Evolutionary conservation across 2,888 invertebrate species (phyloP).

Genomic region (Pseudeuparius sepicola): DNA sequence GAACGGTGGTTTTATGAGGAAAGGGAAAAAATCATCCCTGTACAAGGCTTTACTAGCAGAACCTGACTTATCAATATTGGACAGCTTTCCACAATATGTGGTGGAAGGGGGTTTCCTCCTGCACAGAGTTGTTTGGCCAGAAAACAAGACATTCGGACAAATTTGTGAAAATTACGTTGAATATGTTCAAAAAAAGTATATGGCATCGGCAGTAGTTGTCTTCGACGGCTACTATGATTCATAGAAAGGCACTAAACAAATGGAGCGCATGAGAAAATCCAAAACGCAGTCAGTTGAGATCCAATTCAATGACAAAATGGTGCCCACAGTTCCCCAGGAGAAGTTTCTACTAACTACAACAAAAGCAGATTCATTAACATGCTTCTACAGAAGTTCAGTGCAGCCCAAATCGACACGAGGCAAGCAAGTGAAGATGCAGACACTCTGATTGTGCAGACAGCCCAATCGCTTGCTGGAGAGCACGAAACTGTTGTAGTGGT

Average conservation of each 20-base stretch:
- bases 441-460: no score
- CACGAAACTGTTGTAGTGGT: conserved; percentile 14
- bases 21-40: conserved; percentile 4
- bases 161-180: no score
- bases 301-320: conserved; percentile 10
- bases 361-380: not conserved
- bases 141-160: no score
- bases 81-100: conserved; percentile 1
- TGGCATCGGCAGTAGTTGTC: conserved; percentile 5
- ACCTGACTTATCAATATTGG: not conserved
- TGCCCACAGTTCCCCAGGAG: conserved; percentile 9
- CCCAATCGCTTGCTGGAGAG: not conserved
- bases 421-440: no score
- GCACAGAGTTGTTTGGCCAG: no score
- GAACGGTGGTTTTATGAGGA: no score
- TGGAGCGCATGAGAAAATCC: conserved; percentile 8
- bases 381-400: not conserved
- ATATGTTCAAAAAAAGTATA: conserved; percentile 8
- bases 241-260: conserved; percentile 11
- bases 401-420: not conserved
- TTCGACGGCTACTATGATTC: conserved; percentile 8
- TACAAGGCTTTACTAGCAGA: not conserved
- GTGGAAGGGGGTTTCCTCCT: conserved; percentile 5
- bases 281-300: conserved; percentile 12
- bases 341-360: no score